These are phyloP conservation scores for Paragorgia papillata DNA, from an alignment of 92 coral and sea anemone species.

Conservation along the genomic window DNA sequence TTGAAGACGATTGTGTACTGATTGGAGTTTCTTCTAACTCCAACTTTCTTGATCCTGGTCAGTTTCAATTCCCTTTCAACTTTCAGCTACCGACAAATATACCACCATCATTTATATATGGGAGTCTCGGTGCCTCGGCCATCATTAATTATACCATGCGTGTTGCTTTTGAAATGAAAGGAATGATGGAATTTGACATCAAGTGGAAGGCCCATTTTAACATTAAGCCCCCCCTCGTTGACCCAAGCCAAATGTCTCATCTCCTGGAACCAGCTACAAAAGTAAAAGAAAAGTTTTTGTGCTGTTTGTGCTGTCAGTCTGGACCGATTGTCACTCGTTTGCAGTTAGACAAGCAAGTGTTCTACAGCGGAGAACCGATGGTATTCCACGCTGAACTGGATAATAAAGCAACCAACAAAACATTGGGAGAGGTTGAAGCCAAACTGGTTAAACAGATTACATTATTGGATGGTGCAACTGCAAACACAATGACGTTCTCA, in stretches of 20 bases:
- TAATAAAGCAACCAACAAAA: constrained; percentile 13
- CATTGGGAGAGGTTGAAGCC: not conserved
- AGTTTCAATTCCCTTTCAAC: constrained; percentile 7
- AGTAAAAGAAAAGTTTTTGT: not conserved
- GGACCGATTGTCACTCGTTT: not conserved
- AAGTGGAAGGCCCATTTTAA: not conserved
- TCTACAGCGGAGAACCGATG: not conserved
- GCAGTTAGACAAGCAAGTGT: constrained; percentile 7
- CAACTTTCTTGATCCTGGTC: not conserved
- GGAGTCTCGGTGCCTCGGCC: not conserved
- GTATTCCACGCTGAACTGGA: not conserved
- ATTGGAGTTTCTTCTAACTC: not conserved
- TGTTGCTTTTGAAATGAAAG: not conserved
- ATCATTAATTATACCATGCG: constrained; percentile 5
- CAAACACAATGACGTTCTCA: not conserved
- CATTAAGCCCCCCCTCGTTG: not conserved
- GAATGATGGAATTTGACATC: not conserved
- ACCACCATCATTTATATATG: constrained; percentile 6
- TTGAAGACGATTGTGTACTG: not conserved
- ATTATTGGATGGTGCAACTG: not conserved
- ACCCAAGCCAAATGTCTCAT: not conserved
- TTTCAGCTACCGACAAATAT: not conserved
- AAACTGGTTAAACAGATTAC: not conserved
- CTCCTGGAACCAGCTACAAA: not conserved
- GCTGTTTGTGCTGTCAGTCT: not conserved